Percentiles rank a stretch among this genome's conserved stretches.
phyloP scores from a whole-genome alignment of 2,888 invertebrate species.

The Neoscelio sp. region DNA sequence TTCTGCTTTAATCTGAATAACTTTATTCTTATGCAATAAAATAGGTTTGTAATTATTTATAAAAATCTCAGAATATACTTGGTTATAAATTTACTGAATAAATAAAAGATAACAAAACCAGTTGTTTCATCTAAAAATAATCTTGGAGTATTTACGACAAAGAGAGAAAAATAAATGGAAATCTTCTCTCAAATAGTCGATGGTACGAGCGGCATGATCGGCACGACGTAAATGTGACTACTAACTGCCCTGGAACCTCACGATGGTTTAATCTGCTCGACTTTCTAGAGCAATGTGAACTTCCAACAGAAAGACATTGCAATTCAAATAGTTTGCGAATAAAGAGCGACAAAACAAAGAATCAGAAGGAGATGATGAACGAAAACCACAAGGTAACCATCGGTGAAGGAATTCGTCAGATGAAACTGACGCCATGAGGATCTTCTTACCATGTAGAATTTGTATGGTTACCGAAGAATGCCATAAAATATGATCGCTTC shows the following conservation, averaged over 20 bases:
- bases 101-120: neutral
- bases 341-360: slow-evolving; percentile 51
- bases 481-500: slow-evolving; percentile 73
- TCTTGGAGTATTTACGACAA: slow-evolving; percentile 61
- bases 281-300: slow-evolving; percentile 72
- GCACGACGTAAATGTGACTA: slow-evolving; percentile 70
- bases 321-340: slow-evolving; percentile 34
- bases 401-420: slow-evolving; percentile 79
- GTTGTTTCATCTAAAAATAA: slow-evolving; percentile 41
- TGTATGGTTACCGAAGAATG: slow-evolving; percentile 71
- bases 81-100: too few species aligned
- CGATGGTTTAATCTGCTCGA: slow-evolving; percentile 78
- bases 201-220: slow-evolving; percentile 47
- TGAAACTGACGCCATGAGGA: slow-evolving; percentile 76
- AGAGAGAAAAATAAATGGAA: slow-evolving; percentile 24
- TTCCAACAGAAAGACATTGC: slow-evolving; percentile 52
- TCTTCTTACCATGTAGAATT: slow-evolving; percentile 58
- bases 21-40: too few species aligned
- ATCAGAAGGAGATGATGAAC: slow-evolving; percentile 35
- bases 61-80: slow-evolving; percentile 25
- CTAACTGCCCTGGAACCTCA: slow-evolving; percentile 73
- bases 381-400: slow-evolving; percentile 69
- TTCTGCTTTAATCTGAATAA: too few species aligned
- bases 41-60: slow-evolving; percentile 17
- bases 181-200: slow-evolving; percentile 18